These are phyloP conservation scores for Pitangus sulphuratus DNA, from an alignment of 2,797 vertebrate genomes.

Conservation along the genomic window DNA sequence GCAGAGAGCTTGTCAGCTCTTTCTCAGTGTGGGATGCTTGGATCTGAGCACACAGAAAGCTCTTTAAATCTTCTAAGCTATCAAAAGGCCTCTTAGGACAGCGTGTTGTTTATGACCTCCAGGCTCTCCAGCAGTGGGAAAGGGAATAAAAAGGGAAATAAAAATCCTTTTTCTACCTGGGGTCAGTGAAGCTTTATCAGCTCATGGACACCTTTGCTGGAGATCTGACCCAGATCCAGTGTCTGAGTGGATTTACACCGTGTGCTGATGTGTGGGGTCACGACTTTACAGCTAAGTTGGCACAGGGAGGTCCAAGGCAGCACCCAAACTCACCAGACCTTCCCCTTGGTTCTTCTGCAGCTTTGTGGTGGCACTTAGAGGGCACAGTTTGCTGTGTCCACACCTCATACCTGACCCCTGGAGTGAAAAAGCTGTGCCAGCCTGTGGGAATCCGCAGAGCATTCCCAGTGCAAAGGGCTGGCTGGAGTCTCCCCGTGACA, in stretches of 20 bases:
- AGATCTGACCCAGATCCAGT: not conserved
- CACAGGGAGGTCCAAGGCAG: not conserved
- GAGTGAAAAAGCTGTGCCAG: not conserved
- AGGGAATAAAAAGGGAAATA: not conserved
- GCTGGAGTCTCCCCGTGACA: not conserved
- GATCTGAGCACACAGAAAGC: not conserved
- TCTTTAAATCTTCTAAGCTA: not conserved
- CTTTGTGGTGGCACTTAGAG: not conserved
- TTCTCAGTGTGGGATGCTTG: not conserved
- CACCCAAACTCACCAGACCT: not conserved
- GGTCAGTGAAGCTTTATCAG: not conserved
- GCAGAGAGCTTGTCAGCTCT: not conserved
- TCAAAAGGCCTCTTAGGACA: not conserved
- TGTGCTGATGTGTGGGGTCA: not conserved
- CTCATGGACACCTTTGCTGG: not conserved
- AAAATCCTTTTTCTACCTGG: not conserved
- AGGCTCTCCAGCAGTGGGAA: not conserved
- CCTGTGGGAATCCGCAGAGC: not conserved
- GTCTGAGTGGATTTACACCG: not conserved
- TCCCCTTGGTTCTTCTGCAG: not conserved
- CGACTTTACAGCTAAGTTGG: not conserved
- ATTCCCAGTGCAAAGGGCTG: not conserved
- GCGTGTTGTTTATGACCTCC: not conserved
- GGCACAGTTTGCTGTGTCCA: not conserved
- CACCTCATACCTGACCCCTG: not conserved